Evolutionary conservation across 2,888 invertebrate genomes (phyloP), one percentile per base, ranked within the genome.

Genomic region (Xestia rhomboidea): DNA sequence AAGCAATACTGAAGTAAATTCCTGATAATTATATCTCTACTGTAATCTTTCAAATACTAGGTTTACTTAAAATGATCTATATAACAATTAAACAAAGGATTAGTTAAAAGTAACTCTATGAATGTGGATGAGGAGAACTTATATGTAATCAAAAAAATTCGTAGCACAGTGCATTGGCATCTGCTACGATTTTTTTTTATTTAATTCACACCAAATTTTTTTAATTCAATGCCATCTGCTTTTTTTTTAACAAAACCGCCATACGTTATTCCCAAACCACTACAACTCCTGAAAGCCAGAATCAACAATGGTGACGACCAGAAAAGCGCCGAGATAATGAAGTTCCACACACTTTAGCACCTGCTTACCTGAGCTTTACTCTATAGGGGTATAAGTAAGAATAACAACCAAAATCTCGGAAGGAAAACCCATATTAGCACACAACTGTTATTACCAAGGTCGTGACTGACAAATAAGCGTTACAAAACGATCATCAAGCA

Each of bases 401-500:
- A 62, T 62, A 62, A 34, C 30, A 62, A 21, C 13, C 6, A 44
- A 51, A 51, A 30, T 21, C 24, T 67, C 30, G 15, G 44, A 60
- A 69, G 69, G 13, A 70, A 86, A 82, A 71, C 57, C 79, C 77
- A 72, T 54, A 41, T 24, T 27, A 62, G 27, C 76, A 76, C 62
- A 74, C 18, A 51, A 10, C 57, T 18, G 6, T 34, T 49, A 27
- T 0, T n/a, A n/a, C 34, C 72, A 83, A 89, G 82, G 89, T 87
- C 77, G 67, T 27, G 62, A 77, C 80, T 69, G 49, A 64, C 81
- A 77, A 82, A 81, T 67, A 27, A 8, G 30, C 41, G 66, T 88
- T 88, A 77, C 86, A 72, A 84, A 87, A 90, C 82, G 77, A 77
- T 83, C 77, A 79, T 83, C 77, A 79, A 51, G 76, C 84, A 87